Base-by-base conservation (phyloP, 2,797 vertebrate species). In the Oceanodroma leucorhoa region DNA sequence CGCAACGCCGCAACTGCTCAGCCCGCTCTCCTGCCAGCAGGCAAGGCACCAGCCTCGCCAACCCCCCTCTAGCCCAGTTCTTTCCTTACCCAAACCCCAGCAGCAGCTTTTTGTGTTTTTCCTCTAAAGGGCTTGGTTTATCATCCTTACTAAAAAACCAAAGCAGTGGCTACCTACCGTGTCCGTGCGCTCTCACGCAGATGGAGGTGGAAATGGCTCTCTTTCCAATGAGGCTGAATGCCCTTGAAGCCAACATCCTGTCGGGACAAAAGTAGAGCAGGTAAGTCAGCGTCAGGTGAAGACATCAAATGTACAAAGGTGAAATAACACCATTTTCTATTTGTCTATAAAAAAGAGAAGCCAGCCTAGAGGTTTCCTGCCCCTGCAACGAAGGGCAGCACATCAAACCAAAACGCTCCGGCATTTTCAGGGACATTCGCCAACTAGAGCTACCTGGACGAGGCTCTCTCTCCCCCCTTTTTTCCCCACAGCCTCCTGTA, bases 231-330 rank as follows among this genome's bases (percentile, higher is more conserved):
- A 99, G 97, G 94, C 97, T 96, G 45, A 99, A 97, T 1, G 96
- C 98, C 97, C 99, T 98, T 54, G 98, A 97, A 66, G 99, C 98
- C 98, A 99, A 97, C 99, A 99, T 99, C 97, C 99, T 99, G 87
- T 45, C 30, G 26, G 46, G 51, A 26, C 36, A 67, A 29, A 75
- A 66, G 19, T 43, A 23, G 15, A 46, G 2, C n/a, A 32, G 23
- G 61, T 12, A 26, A 55, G 40, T 20, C 26, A 46, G 36, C 0
- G 2, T 4, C 20, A 70, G 23, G 14, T 5, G 6, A 66, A 66
- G 23, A 19, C 5, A 10, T 0, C 3, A 1, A 21, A n/a, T 0
- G 0, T 4, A 9, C 3, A 12, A n/a, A 60, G 10, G 3, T 3
- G 12, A 77, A 70, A 36, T 1, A 67, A 51, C 0, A 21, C 6